These are phyloP conservation scores for Okamejei kenojei DNA, from an alignment of 2,797 vertebrate species.

Conservation along the genomic window DNA sequence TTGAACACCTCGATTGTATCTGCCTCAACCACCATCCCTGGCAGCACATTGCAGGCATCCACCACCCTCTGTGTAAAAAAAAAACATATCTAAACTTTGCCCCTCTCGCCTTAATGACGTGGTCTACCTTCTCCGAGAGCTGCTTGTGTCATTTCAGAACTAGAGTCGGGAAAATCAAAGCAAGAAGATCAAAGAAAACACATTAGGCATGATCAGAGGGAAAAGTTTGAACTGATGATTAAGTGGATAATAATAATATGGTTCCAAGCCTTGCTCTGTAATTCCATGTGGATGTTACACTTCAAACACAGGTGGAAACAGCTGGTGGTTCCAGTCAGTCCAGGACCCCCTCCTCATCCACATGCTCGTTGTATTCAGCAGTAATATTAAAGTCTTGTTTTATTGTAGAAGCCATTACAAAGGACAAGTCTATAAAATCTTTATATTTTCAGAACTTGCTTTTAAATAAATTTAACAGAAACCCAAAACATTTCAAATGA, in stretches of 20 bases:
- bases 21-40: no score
- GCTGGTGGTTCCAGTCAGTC: slow-evolving; percentile 7
- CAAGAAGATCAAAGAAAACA: background rate
- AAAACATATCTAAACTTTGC: no score
- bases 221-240: background rate
- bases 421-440: slow-evolving; percentile 32
- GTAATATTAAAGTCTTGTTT: slow-evolving; percentile 34
- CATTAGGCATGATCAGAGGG: background rate
- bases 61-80: no score
- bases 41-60: no score
- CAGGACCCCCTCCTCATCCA: background rate
- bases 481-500: slow-evolving; percentile 26
- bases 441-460: slow-evolving; percentile 35
- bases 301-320: background rate
- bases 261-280: background rate
- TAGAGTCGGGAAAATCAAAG: background rate
- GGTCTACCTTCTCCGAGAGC: background rate
- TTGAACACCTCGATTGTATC: no score
- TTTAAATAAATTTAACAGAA: slow-evolving; percentile 36
- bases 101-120: background rate
- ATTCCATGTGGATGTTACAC: slow-evolving; percentile 18
- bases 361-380: background rate
- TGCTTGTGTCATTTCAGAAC: background rate
- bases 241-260: slow-evolving; percentile 18
- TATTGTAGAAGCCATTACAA: slow-evolving; percentile 34